Percentiles rank a stretch among this genome's conserved stretches.
phyloP scores from a whole-genome alignment of 1,140 invertebrate species.

The Penaeus japonicus region DNA sequence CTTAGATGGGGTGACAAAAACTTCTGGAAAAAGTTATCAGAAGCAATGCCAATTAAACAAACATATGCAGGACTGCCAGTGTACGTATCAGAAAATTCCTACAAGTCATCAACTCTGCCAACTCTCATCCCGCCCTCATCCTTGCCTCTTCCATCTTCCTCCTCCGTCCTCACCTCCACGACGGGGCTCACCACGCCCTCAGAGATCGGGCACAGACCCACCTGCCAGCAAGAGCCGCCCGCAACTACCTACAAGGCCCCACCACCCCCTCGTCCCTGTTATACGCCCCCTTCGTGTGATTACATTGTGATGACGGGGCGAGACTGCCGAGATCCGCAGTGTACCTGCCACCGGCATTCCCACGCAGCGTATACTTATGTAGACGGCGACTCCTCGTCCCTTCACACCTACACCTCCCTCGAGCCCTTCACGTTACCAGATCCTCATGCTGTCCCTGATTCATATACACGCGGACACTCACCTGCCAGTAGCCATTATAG shows the following conservation, averaged over 20 bases:
- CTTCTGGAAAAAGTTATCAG: constrained; percentile 92
- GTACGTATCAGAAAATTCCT: constrained; percentile 43
- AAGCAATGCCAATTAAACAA: constrained; percentile 74
- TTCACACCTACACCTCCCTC: constrained; percentile 50
- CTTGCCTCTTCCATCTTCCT: constrained; percentile 46
- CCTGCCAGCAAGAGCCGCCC: constrained; percentile 24
- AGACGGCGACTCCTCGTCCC: constrained; percentile 44
- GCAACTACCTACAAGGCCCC: constrained; percentile 35
- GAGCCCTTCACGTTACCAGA: constrained; percentile 26
- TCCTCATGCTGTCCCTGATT: background rate
- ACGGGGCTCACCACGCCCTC: constrained; percentile 54
- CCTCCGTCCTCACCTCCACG: constrained; percentile 52
- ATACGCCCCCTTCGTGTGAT: constrained; percentile 27
- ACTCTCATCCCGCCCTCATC: constrained; percentile 26
- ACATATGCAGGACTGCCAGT: constrained; percentile 47
- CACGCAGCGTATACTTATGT: constrained; percentile 36
- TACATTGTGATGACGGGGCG: constrained; percentile 46
- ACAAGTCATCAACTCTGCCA: constrained; percentile 46
- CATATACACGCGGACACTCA: background rate
- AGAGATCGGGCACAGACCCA: constrained; percentile 33
- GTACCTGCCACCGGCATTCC: constrained; percentile 39
- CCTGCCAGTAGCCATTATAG: constrained; percentile 38
- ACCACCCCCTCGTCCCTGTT: constrained; percentile 36
- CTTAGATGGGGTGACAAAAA: constrained; percentile 89
- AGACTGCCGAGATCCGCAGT: constrained; percentile 35